Evolutionary conservation across 2,888 invertebrate species (phyloP).

Genomic region (Bimastos eiseni): DNA sequence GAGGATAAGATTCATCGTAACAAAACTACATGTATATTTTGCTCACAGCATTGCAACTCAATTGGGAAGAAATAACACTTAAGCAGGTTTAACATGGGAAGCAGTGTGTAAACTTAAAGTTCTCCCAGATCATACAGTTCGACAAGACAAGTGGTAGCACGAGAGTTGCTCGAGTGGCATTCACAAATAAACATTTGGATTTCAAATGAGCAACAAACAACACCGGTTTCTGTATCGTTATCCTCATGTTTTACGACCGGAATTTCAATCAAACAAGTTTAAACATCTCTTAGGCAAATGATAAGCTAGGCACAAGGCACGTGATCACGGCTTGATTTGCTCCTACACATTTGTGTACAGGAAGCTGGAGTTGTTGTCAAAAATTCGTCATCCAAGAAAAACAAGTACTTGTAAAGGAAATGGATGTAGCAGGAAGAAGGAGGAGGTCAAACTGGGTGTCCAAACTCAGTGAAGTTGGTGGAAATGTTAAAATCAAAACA

Average conservation of each 20-base stretch:
- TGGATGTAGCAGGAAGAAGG: not conserved
- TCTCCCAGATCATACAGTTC: not conserved
- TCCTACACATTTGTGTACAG: not conserved
- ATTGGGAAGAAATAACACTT: not conserved
- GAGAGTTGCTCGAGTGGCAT: not conserved
- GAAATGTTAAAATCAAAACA: not conserved
- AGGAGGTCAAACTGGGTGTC: not conserved
- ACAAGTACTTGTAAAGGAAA: not conserved
- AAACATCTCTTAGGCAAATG: not conserved
- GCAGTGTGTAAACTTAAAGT: not conserved
- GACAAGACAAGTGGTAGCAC: not conserved
- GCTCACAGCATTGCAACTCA: not conserved
- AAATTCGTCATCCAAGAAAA: not conserved
- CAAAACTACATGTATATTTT: not conserved
- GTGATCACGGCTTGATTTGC: not conserved
- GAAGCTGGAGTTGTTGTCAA: not conserved
- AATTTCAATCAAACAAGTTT: not conserved
- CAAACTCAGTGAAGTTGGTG: not conserved
- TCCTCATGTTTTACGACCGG: not conserved
- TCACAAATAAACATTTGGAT: not conserved
- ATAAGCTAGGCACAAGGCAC: not conserved
- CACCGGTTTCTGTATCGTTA: not conserved
- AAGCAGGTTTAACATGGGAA: slow-evolving; percentile 1
- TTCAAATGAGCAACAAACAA: not conserved
- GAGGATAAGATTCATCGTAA: not conserved